These are phyloP conservation scores for Tenthredo livida DNA, from an alignment of 2,888 invertebrate genomes.

Conservation along the genomic window DNA sequence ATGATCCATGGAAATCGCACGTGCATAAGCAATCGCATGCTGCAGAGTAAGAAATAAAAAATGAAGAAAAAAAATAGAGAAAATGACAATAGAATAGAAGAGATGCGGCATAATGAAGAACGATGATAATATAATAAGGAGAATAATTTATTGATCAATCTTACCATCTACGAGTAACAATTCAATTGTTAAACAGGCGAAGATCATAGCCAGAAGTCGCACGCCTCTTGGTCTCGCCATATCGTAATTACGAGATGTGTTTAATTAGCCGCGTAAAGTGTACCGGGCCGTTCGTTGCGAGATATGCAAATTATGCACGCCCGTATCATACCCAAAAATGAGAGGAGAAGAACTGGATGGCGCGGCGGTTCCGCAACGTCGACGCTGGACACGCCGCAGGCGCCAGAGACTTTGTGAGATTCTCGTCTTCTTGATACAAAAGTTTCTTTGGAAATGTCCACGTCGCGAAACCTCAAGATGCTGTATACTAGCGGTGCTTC, in stretches of 20 bases:
- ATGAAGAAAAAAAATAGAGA: neutral
- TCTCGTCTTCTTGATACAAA: constrained; percentile 65
- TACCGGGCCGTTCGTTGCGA: constrained; percentile 1
- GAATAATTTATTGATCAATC: constrained; percentile 34
- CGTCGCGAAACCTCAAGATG: constrained; percentile 60
- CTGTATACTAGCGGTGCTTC: constrained; percentile 62
- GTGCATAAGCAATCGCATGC: no score
- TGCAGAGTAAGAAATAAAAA: no score
- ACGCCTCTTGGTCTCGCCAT: constrained; percentile 44
- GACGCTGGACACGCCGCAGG: constrained; percentile 7
- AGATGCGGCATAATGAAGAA: neutral
- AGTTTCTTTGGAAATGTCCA: constrained; percentile 69
- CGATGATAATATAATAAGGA: constrained; percentile 2
- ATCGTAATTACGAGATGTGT: constrained; percentile 33
- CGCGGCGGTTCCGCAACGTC: constrained; percentile 1
- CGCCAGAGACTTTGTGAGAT: constrained; percentile 5
- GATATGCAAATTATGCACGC: constrained; percentile 35
- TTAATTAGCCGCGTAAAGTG: constrained; percentile 45
- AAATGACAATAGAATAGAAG: neutral
- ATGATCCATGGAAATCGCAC: neutral
- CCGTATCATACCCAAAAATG: neutral
- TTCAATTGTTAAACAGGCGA: constrained; percentile 37
- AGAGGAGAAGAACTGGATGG: neutral
- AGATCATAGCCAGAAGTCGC: constrained; percentile 23
- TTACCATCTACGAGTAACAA: constrained; percentile 32